These are phyloP conservation scores for Itoplectis maculator DNA, from an alignment of 2,888 invertebrate genomes.

Conservation along the genomic window DNA sequence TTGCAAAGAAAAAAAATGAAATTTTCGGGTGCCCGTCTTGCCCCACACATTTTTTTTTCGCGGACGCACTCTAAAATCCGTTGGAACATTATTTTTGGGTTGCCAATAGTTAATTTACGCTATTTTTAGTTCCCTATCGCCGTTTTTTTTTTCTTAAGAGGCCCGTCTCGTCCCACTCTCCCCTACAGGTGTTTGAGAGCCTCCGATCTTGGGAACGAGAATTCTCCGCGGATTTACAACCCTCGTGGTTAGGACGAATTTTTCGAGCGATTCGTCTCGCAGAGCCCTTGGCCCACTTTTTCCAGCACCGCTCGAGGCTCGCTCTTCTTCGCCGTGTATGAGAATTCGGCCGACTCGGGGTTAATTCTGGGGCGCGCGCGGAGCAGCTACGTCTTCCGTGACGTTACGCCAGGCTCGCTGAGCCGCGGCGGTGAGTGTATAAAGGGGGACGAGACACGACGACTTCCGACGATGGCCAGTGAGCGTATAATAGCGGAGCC, in stretches of 20 bases:
- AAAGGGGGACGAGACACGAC: slow-evolving; percentile 3
- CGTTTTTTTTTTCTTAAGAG: too few species aligned
- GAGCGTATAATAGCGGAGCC: slow-evolving; percentile 4
- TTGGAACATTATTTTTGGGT: too few species aligned
- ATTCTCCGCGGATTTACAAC: slow-evolving; percentile 40
- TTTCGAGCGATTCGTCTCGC: not conserved
- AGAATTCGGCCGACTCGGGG: slow-evolving; percentile 15
- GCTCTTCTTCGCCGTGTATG: not conserved
- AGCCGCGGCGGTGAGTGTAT: not conserved
- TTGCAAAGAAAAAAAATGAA: too few species aligned
- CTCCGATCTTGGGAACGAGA: not conserved
- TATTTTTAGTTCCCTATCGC: too few species aligned
- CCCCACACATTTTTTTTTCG: too few species aligned
- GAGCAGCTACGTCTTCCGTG: not conserved
- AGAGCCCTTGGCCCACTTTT: not conserved
- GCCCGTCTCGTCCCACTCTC: too few species aligned
- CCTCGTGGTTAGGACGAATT: slow-evolving; percentile 7
- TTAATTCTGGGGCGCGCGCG: not conserved
- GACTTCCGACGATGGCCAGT: slow-evolving; percentile 22
- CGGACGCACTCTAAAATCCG: too few species aligned
- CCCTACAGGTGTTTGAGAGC: slow-evolving; percentile 30
- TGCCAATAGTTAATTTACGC: too few species aligned
- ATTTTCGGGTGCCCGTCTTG: too few species aligned
- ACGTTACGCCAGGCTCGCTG: slow-evolving; percentile 1
- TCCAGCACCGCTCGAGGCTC: not conserved